These are phyloP conservation scores for Pocillopora meandrina DNA, from an alignment of 92 coral and sea anemone species.

Conservation along the genomic window DNA sequence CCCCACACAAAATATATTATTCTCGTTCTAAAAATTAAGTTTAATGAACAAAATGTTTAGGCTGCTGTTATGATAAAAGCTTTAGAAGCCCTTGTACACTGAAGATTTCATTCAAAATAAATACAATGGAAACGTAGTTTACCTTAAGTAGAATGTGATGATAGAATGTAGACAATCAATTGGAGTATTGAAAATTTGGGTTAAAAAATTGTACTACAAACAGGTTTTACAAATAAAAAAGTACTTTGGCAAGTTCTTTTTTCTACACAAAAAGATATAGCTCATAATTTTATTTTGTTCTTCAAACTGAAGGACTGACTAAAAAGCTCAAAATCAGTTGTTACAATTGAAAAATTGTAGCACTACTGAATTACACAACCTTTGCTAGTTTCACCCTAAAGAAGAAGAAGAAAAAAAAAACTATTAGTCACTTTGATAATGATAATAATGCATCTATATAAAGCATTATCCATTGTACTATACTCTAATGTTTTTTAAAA, in stretches of 20 bases:
- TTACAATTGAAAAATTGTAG: background rate
- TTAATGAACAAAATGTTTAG: too few relatives aligned
- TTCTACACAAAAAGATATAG: slow-evolving; percentile 37
- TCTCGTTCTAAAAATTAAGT: too few relatives aligned
- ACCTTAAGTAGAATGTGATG: background rate
- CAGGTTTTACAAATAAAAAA: slow-evolving; percentile 9
- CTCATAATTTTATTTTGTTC: slow-evolving; percentile 7
- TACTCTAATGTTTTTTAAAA: too few relatives aligned
- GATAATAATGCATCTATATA: background rate
- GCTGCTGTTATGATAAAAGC: background rate
- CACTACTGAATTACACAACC: slow-evolving; percentile 53
- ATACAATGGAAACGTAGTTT: background rate
- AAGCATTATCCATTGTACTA: too few relatives aligned
- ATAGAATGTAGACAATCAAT: background rate
- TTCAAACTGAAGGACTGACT: slow-evolving; percentile 4
- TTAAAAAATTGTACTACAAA: background rate
- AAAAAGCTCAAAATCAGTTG: background rate
- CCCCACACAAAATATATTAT: too few relatives aligned
- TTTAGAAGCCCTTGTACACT: background rate
- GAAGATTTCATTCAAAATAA: background rate
- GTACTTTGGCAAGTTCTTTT: background rate
- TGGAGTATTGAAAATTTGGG: background rate
- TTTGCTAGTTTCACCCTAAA: slow-evolving; percentile 62
- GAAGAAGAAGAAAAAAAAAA: background rate
- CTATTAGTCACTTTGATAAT: background rate